These are phyloP conservation scores for Sarotherodon lohbergeri DNA, from an alignment of 2,113 vertebrate species.

Conservation along the genomic window DNA sequence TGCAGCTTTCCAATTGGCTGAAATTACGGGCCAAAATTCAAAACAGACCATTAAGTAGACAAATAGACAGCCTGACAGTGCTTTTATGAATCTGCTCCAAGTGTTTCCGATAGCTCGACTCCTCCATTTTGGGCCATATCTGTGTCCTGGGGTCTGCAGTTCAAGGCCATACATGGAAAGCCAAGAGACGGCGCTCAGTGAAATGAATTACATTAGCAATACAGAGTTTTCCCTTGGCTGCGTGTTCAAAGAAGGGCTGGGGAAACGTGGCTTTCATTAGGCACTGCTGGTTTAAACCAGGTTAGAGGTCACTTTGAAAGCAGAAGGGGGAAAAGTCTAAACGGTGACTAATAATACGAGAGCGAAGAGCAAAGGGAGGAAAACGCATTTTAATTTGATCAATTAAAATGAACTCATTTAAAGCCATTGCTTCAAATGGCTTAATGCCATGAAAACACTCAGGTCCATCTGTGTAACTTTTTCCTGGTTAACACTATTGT, in stretches of 20 bases:
- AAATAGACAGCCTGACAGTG: slow-evolving; percentile 39
- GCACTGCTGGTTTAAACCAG: slow-evolving; percentile 13
- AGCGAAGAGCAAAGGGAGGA: background rate
- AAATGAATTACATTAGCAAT: slow-evolving; percentile 39
- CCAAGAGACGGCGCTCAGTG: background rate
- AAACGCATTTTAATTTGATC: background rate
- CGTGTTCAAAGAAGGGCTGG: slow-evolving; percentile 1
- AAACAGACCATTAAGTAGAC: slow-evolving; percentile 47
- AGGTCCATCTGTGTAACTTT: background rate
- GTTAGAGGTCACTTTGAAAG: slow-evolving; percentile 7
- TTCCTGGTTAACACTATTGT: background rate
- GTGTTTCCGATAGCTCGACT: slow-evolving; percentile 42
- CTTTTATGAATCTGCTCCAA: slow-evolving; percentile 43
- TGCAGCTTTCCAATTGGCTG: slow-evolving; percentile 27
- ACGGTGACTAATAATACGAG: background rate
- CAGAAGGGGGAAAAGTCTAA: background rate
- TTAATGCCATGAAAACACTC: background rate
- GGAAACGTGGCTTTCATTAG: slow-evolving; percentile 51
- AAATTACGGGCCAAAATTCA: slow-evolving; percentile 29
- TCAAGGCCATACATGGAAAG: slow-evolving; percentile 57
- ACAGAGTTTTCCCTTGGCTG: background rate
- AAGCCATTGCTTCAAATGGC: background rate
- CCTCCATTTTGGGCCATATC: slow-evolving; percentile 37
- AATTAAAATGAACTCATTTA: background rate
- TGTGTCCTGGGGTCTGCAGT: slow-evolving; percentile 33